phyloP scores from a whole-genome alignment of 2,888 invertebrate species.

The Hypolimnas misippus region DNA sequence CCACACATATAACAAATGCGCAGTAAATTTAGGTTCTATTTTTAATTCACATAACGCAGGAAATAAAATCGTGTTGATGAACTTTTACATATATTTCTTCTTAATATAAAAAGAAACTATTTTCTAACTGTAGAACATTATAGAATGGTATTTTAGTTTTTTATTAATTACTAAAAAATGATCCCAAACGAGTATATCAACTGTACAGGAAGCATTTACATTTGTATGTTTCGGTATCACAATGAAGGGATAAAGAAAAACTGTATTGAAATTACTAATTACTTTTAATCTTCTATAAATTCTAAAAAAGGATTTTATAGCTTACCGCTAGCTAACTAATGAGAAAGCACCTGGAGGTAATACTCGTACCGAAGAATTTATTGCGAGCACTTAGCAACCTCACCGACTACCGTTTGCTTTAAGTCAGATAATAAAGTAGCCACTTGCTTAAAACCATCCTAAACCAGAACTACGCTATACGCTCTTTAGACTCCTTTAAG shows the following conservation, averaged over 20 bases:
- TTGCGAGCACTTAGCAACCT: constrained; percentile 71
- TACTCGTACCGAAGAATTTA: constrained; percentile 66
- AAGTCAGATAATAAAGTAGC: constrained; percentile 58
- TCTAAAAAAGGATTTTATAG: constrained; percentile 34
- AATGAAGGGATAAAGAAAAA: neutral
- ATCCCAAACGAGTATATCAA: too few relatives aligned
- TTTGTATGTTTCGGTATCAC: too few relatives aligned
- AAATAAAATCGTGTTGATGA: too few relatives aligned
- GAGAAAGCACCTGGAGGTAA: constrained; percentile 70
- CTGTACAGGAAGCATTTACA: too few relatives aligned
- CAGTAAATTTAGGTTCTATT: too few relatives aligned
- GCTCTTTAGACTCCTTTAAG: neutral
- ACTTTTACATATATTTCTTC: too few relatives aligned
- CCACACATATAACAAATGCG: too few relatives aligned
- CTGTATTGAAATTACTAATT: constrained; percentile 5
- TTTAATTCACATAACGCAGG: too few relatives aligned
- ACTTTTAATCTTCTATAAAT: constrained; percentile 17
- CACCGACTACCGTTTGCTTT: constrained; percentile 59
- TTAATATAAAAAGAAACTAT: too few relatives aligned
- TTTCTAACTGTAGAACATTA: too few relatives aligned
- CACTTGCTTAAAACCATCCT: constrained; percentile 54
- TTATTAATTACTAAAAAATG: too few relatives aligned
- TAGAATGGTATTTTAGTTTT: too few relatives aligned
- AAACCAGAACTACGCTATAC: constrained; percentile 34
- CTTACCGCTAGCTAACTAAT: constrained; percentile 54